phyloP scores from a whole-genome alignment of 2,888 invertebrate species.

The Automeris io region DNA sequence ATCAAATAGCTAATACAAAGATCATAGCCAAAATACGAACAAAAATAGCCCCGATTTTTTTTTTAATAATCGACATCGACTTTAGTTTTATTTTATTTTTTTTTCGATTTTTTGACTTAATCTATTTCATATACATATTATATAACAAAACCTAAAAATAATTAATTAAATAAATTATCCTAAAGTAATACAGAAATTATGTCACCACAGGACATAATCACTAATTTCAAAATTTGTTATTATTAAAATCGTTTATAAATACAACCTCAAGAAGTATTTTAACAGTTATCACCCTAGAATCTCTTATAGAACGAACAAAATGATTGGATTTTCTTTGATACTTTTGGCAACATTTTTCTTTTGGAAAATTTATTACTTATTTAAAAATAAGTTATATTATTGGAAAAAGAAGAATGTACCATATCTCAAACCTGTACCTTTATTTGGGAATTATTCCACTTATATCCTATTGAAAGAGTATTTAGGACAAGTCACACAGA shows the following conservation, averaged over 20 bases:
- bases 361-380: constrained; percentile 18
- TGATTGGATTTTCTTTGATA: neutral
- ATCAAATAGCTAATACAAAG: too few species aligned
- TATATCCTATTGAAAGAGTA: constrained; percentile 33
- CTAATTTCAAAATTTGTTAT: neutral
- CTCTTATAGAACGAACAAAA: neutral
- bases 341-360: constrained; percentile 9
- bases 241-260: neutral
- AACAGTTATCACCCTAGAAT: neutral
- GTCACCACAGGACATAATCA: neutral
- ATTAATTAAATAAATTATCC: neutral
- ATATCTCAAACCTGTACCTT: constrained; percentile 25
- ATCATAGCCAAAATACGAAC: too few species aligned
- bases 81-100: too few species aligned
- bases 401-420: constrained; percentile 44
- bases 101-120: too few species aligned
- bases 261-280: neutral
- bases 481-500: constrained; percentile 22
- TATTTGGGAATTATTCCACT: constrained; percentile 46
- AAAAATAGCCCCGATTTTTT: too few species aligned
- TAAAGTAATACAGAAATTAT: neutral
- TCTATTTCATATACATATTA: too few species aligned
- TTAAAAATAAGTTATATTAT: constrained; percentile 30
- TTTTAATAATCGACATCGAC: too few species aligned
- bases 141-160: neutral